Evolutionary conservation across 1,140 invertebrate species (phyloP), one percentile per base, ranked within the genome.

Genomic region (Littorina saxatilis): DNA sequence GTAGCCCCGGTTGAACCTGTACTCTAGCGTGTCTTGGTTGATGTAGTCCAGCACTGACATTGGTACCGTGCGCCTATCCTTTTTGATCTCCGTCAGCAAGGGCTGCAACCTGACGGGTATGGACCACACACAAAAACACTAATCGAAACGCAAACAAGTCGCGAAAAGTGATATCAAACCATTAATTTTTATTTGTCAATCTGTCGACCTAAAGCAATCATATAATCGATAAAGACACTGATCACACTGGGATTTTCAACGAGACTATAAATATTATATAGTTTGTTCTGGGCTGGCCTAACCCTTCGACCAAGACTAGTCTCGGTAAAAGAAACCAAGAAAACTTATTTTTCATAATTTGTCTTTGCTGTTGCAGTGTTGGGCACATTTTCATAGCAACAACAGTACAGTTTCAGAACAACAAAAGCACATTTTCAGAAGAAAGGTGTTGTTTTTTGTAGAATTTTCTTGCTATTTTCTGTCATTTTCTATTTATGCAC

Each of bases 21-120:
- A 90, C 7, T 83, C 66, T 11, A 90, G 80, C 29, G 85, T 86
- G 9, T 82, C 76, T 4, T 79, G 47, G 35, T 89, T 83, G 23
- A 90, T 83, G 74, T 88, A 87, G 73, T 90, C 89, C 27, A 90
- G 83, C n/a, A 85, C 84, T n/a, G 86, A 81, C 87, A 90, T 87
- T 0, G 87, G 85, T 13, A 90, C 81, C 0, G 97, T 97, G 87
- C 95, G 97, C 82, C 96, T 92, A 93, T 99, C 96, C 87, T 96
- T 94, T 0, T 96, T 96, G 84, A 99, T 98, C 86, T 97, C 94
- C 9, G 96, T 94, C n/a, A 99, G 89, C 0, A 99, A 92, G 11
- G 98, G 98, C 88, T 98, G 97, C 66, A 99, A 91, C 98, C 98
- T 91, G 79, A n/a, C n/a, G n/a, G n/a, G n/a, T n/a, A n/a, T n/a